phyloP scores from a whole-genome alignment of 2,888 invertebrate species.

The Glyphotaelius pellucidus region DNA sequence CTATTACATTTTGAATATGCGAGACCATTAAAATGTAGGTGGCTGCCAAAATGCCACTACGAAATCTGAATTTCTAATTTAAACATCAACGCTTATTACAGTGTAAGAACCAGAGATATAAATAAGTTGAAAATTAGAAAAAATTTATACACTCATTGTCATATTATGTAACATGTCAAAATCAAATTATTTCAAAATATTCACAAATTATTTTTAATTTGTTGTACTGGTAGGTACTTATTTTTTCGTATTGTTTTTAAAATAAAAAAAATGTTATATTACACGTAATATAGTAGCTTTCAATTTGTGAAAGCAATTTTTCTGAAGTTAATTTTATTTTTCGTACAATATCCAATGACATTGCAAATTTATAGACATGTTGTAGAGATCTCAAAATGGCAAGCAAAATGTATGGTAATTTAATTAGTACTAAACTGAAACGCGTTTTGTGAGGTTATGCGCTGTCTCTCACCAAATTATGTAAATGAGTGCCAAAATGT shows the following conservation, averaged over 20 bases:
- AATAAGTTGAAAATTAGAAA: not conserved
- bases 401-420: too few species aligned
- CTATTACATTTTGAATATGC: too few species aligned
- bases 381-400: too few species aligned
- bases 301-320: not conserved
- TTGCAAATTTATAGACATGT: too few species aligned
- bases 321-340: not conserved
- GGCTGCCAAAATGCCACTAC: not conserved
- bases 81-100: not conserved
- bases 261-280: not conserved
- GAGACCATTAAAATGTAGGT: not conserved
- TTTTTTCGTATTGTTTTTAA: not conserved
- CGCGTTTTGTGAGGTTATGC: too few species aligned
- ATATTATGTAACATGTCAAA: not conserved
- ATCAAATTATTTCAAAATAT: not conserved
- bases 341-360: too few species aligned
- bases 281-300: not conserved
- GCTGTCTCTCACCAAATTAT: too few species aligned
- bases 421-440: too few species aligned
- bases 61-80: not conserved
- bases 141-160: not conserved
- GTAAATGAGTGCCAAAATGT: too few species aligned
- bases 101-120: not conserved
- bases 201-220: not conserved
- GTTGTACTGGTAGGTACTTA: not conserved